Evolutionary conservation across 2,113 vertebrate genomes (phyloP).

Genomic region (Carassius carassius): DNA sequence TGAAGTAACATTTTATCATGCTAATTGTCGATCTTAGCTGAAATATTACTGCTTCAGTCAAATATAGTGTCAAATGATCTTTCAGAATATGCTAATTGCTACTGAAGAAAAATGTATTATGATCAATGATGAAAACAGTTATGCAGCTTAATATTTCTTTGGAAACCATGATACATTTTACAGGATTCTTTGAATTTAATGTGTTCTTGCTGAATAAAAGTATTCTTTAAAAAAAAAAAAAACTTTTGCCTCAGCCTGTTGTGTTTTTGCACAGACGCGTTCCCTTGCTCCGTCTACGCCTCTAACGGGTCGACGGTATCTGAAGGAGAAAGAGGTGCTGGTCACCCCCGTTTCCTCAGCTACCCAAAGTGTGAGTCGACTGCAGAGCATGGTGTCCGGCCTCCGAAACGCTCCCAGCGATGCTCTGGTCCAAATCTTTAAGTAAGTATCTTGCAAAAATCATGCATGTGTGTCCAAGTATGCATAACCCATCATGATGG

Average conservation of each 20-base stretch:
- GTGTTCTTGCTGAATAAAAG: background rate
- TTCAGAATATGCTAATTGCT: background rate
- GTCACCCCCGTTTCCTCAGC: conserved; percentile 93
- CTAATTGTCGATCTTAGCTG: background rate
- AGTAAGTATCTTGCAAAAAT: conserved; percentile 73
- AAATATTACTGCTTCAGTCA: background rate
- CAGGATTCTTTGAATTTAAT: background rate
- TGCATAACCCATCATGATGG: background rate
- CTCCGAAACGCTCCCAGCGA: conserved; percentile 86
- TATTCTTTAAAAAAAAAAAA: background rate
- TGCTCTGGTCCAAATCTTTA: conserved; percentile 82
- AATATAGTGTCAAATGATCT: background rate
- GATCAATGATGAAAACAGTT: background rate
- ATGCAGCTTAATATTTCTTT: too few species aligned
- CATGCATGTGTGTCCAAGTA: background rate
- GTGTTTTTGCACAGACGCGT: conserved; percentile 71
- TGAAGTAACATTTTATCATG: background rate
- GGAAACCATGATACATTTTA: background rate
- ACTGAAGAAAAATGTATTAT: background rate
- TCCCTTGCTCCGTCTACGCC: conserved; percentile 94
- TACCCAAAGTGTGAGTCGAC: conserved; percentile 90
- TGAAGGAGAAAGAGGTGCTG: conserved; percentile 88
- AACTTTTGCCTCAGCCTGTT: background rate
- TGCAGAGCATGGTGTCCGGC: conserved; percentile 90
- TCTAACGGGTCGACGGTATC: conserved; percentile 90